Base-by-base conservation (phyloP, 2,888 invertebrate species). In the Lottia gigantea region DNA sequence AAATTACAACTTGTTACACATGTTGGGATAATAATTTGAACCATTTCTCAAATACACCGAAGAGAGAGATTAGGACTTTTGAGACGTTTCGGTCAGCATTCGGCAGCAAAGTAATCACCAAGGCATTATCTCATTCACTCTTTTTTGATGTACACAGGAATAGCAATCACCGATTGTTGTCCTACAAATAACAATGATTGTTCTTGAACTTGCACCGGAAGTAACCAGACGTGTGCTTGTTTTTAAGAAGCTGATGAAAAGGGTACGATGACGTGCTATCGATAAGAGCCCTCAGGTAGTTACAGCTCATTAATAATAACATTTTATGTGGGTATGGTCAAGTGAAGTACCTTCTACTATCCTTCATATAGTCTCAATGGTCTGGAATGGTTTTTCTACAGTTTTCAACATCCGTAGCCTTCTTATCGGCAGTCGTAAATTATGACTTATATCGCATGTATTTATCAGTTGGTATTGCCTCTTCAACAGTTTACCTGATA, bases 391-490 rank as follows among this genome's bases (percentile, higher is more conserved):
- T 55, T 55, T 49, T 55, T 40, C 40, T 40, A 31, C 31, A 40
- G 40, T 40, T 55, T 23, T 23, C 55, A 23, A 12, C 55, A 2
- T 55, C 55, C 19, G 12, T 55, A 23, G 55, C 55, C 14, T 55
- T 23, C 19, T 55, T 55, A 55, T 55, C 55, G 14, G 23, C 23
- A 23, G 55, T 55, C 19, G 23, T 55, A 55, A 55, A 55, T 55
- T 55, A 55, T 19, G 19, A 55, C 19, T 55, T 55, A 23, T 55
- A 55, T 55, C 55, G 23, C 55, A 23, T 11, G 55, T 23, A 23
- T 55, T 55, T 55, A 55, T 55, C 55, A 23, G 55, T 55, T 55
- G 23, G 19, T 55, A 23, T 55, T 55, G 55, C 55, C 55, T 55
- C 55, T 14, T 55, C 15, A 23, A 55, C 19, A 55, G 55, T 23